Percentiles rank a stretch among this genome's conserved stretches.
Evolutionary conservation across 2,888 invertebrate species (phyloP).

Genomic region (Dysmachus trigonus): DNA sequence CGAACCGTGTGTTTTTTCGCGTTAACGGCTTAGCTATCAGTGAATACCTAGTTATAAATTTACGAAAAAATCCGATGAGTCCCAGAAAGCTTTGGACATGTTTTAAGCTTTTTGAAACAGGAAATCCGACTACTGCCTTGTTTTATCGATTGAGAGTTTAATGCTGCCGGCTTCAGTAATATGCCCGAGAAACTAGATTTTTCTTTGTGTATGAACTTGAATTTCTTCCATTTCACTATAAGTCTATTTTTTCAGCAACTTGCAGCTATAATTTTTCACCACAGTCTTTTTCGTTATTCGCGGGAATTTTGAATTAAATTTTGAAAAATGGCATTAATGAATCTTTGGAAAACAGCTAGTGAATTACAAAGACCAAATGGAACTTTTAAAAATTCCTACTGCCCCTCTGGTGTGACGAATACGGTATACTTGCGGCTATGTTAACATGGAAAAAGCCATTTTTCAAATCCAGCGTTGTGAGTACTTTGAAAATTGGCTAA

Average conservation of each 20-base stretch:
- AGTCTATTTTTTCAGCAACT: constrained; percentile 43
- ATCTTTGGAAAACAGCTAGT: constrained; percentile 57
- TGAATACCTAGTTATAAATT: constrained; percentile 56
- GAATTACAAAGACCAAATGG: constrained; percentile 62
- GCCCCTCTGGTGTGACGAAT: constrained; percentile 60
- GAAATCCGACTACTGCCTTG: constrained; percentile 53
- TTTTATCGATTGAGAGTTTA: constrained; percentile 53
- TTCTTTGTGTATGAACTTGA: constrained; percentile 51
- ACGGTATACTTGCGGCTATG: constrained; percentile 55
- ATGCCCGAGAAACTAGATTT: constrained; percentile 51
- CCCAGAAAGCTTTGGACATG: constrained; percentile 56
- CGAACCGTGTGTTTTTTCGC: background rate
- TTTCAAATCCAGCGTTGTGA: constrained; percentile 52
- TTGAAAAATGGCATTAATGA: constrained; percentile 44
- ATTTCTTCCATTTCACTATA: constrained; percentile 51
- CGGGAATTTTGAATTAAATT: constrained; percentile 37
- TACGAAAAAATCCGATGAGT: constrained; percentile 49
- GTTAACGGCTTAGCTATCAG: no score
- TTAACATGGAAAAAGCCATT: constrained; percentile 24
- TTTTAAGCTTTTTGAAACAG: constrained; percentile 53
- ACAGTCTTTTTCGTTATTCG: background rate
- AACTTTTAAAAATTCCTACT: constrained; percentile 59
- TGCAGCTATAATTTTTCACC: no score
- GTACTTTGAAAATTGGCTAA: no score
- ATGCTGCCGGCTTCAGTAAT: constrained; percentile 49